Percentiles rank a stretch among this genome's conserved stretches.
Conservation (phyloP, 2,888 invertebrate genomes). For the Iselma pallidipennis region DNA sequence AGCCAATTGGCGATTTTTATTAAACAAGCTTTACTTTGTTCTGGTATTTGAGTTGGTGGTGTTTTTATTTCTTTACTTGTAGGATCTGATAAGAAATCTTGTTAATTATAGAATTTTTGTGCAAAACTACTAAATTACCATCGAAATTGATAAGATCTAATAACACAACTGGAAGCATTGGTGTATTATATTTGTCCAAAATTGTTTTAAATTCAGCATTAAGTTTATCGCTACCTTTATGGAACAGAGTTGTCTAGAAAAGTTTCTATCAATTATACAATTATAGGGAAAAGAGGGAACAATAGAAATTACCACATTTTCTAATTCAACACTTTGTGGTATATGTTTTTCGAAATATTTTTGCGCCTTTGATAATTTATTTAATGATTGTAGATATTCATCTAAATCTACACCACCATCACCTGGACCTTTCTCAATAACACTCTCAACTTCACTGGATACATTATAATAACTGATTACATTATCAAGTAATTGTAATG, state of each 20-base stretch:
- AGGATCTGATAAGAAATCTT: constrained; percentile 26
- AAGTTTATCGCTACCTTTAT: constrained; percentile 81
- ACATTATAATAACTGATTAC: constrained; percentile 97
- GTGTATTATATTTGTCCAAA: constrained; percentile 82
- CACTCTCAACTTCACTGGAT: constrained; percentile 85
- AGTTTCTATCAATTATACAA: constrained; percentile 9
- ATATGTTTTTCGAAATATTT: constrained; percentile 92
- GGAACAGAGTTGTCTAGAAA: constrained; percentile 71
- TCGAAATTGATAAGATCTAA: constrained; percentile 76
- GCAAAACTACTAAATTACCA: constrained; percentile 33
- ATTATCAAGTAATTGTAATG: constrained; percentile 84
- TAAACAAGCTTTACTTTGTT: constrained; percentile 70
- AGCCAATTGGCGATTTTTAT: constrained; percentile 86
- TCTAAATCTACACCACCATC: constrained; percentile 61
- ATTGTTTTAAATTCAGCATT: constrained; percentile 88
- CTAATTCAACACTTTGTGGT: constrained; percentile 89
- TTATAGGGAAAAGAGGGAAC: background rate
- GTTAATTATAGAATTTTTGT: too few relatives aligned
- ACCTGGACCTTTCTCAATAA: constrained; percentile 83
- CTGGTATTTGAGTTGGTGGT: constrained; percentile 70
- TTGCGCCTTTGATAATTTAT: constrained; percentile 83
- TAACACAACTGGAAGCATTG: constrained; percentile 83
- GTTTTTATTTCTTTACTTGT: constrained; percentile 44
- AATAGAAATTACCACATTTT: constrained; percentile 79
- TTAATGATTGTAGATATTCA: constrained; percentile 71